phyloP scores from a whole-genome alignment of 1,140 invertebrate genomes.

The Temnothorax nylanderi region DNA sequence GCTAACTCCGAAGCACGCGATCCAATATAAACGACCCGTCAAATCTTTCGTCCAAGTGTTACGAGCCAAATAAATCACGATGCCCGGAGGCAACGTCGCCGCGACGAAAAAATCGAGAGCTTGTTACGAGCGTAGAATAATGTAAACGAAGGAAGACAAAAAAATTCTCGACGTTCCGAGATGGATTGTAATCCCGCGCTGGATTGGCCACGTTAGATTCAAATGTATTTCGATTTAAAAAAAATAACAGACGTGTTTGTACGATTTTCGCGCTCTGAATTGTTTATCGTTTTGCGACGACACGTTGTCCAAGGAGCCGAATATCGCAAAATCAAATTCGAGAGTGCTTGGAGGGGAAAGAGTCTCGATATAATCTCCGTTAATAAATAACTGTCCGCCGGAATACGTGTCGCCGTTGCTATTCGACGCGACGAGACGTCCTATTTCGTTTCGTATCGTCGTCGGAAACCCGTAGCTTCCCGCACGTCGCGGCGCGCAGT shows the following conservation, averaged over 20 bases:
- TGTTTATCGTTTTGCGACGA: not conserved
- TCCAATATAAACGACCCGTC: conserved; percentile 40
- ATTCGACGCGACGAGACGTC: conserved; percentile 38
- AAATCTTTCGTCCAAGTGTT: conserved; percentile 25
- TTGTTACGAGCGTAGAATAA: not conserved
- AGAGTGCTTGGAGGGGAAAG: not conserved
- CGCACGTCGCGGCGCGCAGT: not conserved
- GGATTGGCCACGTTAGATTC: not conserved
- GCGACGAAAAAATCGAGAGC: not conserved
- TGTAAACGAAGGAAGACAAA: not conserved
- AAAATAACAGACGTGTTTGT: no score
- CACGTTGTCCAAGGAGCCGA: no score
- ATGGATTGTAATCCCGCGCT: not conserved
- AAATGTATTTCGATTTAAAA: not conserved
- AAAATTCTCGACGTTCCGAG: not conserved
- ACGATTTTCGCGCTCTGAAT: not conserved
- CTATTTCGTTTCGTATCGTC: conserved; percentile 30
- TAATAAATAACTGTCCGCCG: conserved; percentile 43
- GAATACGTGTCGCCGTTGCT: not conserved
- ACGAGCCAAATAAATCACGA: conserved; percentile 25
- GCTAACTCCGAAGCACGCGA: not conserved
- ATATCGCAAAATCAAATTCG: not conserved
- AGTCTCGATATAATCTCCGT: conserved; percentile 6
- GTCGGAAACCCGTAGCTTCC: not conserved
- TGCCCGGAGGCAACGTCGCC: not conserved